Percentiles rank a stretch among this genome's conserved stretches.
Evolutionary conservation across 2,113 vertebrate species (phyloP).

Genomic region (Meriones unguiculatus): DNA sequence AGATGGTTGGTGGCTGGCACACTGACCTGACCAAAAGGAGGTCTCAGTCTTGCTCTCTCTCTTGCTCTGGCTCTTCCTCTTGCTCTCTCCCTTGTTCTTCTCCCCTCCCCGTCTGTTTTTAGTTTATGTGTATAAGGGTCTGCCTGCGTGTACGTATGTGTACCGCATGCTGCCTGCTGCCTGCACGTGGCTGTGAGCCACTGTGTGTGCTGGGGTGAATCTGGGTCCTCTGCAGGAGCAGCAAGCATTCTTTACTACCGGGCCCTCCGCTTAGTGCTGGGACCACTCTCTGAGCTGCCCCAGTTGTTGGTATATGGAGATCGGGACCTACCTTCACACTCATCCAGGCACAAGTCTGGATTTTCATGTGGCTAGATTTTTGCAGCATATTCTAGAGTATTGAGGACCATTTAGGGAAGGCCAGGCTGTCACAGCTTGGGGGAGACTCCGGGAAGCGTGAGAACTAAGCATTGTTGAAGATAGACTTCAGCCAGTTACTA

Average conservation of each 20-base stretch:
- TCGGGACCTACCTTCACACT: background rate
- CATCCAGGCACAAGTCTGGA: background rate
- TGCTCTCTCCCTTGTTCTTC: no score
- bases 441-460: background rate
- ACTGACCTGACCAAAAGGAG: background rate
- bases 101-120: rapidly evolving
- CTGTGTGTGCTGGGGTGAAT: background rate
- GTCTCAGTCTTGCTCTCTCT: background rate
- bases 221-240: background rate
- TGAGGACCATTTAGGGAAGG: background rate
- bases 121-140: background rate
- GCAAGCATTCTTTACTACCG: background rate
- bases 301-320: rapidly evolving
- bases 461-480: background rate
- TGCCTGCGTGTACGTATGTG: background rate
- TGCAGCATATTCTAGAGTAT: background rate
- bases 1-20: background rate
- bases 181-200: background rate
- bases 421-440: background rate
- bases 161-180: background rate
- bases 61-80: no score
- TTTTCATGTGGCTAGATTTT: background rate
- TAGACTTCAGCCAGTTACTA: background rate
- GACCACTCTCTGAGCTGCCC: rapidly evolving
- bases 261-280: no score